These are phyloP conservation scores for Beaufortia kweichowensis DNA, from an alignment of 2,113 vertebrate genomes.

Conservation along the genomic window DNA sequence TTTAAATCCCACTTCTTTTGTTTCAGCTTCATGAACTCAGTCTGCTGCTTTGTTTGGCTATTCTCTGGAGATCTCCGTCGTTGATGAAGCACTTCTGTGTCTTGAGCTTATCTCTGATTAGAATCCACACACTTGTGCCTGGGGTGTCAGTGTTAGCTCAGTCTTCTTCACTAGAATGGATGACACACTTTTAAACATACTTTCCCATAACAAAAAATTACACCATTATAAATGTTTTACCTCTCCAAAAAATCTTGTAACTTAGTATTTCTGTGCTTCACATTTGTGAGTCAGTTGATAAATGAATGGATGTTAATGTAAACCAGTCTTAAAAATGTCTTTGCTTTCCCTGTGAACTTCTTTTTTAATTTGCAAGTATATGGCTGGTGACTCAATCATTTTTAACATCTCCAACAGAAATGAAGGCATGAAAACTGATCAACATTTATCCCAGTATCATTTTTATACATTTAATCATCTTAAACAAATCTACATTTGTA, in stretches of 20 bases:
- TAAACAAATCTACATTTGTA: neutral
- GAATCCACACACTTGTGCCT: conserved; percentile 18
- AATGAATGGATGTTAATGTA: neutral
- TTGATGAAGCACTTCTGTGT: conserved; percentile 20
- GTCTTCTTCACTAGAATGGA: conserved; percentile 7
- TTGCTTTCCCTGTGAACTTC: neutral
- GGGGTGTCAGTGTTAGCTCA: conserved; percentile 20
- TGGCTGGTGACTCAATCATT: neutral
- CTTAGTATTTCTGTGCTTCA: too few relatives aligned
- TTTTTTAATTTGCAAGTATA: neutral
- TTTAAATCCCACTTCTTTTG: conserved; percentile 20
- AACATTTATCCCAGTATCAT: neutral
- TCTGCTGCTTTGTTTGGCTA: neutral
- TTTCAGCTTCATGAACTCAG: conserved; percentile 3
- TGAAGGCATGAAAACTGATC: neutral
- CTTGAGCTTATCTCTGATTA: conserved; percentile 23
- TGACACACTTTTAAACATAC: conserved; percentile 4
- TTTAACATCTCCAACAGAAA: neutral
- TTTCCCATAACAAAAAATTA: neutral
- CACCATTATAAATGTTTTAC: too few relatives aligned
- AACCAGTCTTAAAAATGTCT: neutral
- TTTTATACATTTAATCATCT: neutral
- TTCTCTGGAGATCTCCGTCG: conserved; percentile 14
- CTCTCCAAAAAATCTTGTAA: too few relatives aligned
- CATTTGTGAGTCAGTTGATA: too few relatives aligned